These are phyloP conservation scores for Mastacembelus armatus DNA, from an alignment of 2,797 vertebrate species.

Conservation along the genomic window DNA sequence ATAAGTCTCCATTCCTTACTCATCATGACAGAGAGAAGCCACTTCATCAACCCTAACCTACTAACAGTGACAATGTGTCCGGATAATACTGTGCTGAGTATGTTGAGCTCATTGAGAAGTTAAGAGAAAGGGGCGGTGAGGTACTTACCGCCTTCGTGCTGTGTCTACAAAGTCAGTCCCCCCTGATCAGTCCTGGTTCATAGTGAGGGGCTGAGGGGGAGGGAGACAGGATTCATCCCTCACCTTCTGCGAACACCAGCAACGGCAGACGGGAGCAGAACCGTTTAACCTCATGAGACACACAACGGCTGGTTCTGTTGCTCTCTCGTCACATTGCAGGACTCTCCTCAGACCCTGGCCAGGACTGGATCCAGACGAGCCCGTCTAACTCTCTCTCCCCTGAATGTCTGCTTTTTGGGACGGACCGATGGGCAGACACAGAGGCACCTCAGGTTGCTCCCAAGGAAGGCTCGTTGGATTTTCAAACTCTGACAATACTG, in stretches of 20 bases:
- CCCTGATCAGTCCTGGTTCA: slow-evolving; percentile 87
- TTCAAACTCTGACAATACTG: slow-evolving; percentile 69
- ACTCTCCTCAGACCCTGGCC: slow-evolving; percentile 84
- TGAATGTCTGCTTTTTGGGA: slow-evolving; percentile 78
- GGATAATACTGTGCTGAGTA: slow-evolving; percentile 47
- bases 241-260: slow-evolving; percentile 81
- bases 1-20: slow-evolving; percentile 70
- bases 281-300: slow-evolving; percentile 76
- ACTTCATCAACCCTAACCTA: slow-evolving; percentile 30
- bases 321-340: slow-evolving; percentile 85
- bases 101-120: slow-evolving; percentile 71
- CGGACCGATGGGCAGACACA: slow-evolving; percentile 75
- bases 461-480: slow-evolving; percentile 82
- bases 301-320: slow-evolving; percentile 77
- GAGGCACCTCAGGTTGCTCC: slow-evolving; percentile 81
- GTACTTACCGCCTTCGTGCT: slow-evolving; percentile 87
- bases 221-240: slow-evolving; percentile 81
- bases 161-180: slow-evolving; percentile 81
- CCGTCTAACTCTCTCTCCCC: slow-evolving; percentile 77
- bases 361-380: slow-evolving; percentile 87
- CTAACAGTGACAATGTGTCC: slow-evolving; percentile 35
- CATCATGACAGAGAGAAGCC: slow-evolving; percentile 34
- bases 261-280: slow-evolving; percentile 86
- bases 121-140: slow-evolving; percentile 75
- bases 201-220: slow-evolving; percentile 83